These are phyloP conservation scores for Florisuga fusca DNA, from an alignment of 2,797 vertebrate species.

Conservation along the genomic window DNA sequence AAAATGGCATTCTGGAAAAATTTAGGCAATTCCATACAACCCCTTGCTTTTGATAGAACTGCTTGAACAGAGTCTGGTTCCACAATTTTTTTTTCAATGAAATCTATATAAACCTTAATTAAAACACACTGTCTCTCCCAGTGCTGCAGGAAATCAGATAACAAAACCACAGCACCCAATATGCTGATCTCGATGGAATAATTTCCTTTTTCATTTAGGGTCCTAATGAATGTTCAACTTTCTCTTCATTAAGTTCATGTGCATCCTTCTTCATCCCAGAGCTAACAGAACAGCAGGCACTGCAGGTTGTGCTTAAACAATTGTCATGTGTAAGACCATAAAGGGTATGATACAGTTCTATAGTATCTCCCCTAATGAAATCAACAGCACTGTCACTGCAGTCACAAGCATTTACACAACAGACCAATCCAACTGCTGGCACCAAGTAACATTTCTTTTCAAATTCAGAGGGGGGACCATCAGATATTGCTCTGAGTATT, in stretches of 20 bases:
- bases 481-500: not conserved
- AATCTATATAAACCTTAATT: conserved; percentile 15
- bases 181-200: not conserved
- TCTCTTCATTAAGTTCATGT: not conserved
- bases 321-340: not conserved
- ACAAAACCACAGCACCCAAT: not conserved
- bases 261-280: not conserved
- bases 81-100: not conserved
- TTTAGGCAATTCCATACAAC: not conserved
- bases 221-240: not conserved
- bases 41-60: not conserved
- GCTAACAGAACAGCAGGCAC: not conserved
- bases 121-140: not conserved
- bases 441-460: not conserved
- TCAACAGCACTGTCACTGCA: fast-evolving
- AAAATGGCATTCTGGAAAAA: conserved; percentile 14
- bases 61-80: not conserved
- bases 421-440: not conserved
- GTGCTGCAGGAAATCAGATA: not conserved
- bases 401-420: not conserved
- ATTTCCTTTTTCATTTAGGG: conserved; percentile 28
- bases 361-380: not conserved
- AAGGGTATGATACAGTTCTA: not conserved
- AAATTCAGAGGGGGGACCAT: not conserved
- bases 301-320: not conserved